Evolutionary conservation across 1,140 invertebrate genomes (phyloP).

Genomic region (Trialeurodes vaporariorum): DNA sequence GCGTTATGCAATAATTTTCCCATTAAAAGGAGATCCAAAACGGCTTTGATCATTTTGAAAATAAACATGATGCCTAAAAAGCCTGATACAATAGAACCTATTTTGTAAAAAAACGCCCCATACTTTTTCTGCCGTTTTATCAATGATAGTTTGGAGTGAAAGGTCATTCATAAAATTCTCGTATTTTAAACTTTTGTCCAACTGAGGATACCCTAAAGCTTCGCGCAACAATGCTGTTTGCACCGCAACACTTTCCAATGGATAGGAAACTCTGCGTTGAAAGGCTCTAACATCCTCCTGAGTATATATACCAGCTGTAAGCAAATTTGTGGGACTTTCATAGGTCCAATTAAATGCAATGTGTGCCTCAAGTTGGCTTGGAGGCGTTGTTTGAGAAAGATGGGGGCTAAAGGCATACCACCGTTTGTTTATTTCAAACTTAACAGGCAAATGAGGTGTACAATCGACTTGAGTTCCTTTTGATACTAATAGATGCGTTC

Average conservation of each 20-base stretch:
- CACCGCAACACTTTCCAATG: not conserved
- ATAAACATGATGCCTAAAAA: slow-evolving; percentile 3
- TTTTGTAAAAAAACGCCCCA: not conserved
- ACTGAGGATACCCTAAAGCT: not conserved
- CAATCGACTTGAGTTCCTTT: slow-evolving; percentile 1
- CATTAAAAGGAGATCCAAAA: not conserved
- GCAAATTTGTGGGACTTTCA: not conserved
- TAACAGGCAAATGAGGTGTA: not conserved
- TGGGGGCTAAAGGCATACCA: not conserved
- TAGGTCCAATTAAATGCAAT: not conserved
- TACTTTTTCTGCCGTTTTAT: not conserved
- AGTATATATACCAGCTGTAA: not conserved
- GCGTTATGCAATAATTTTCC: not conserved
- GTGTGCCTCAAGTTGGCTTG: not conserved
- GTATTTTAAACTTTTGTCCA: not conserved
- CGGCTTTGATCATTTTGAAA: not conserved
- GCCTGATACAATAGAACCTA: not conserved
- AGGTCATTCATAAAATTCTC: not conserved
- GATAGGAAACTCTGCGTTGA: slow-evolving; percentile 4
- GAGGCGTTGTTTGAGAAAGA: not conserved
- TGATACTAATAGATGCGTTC: not conserved
- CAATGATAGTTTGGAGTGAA: not conserved
- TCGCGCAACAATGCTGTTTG: slow-evolving; percentile 4
- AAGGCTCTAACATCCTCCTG: too few species aligned
- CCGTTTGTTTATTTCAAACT: not conserved